Base-by-base conservation (phyloP, 2,797 vertebrate genomes). In the Acridotheres tristis region DNA sequence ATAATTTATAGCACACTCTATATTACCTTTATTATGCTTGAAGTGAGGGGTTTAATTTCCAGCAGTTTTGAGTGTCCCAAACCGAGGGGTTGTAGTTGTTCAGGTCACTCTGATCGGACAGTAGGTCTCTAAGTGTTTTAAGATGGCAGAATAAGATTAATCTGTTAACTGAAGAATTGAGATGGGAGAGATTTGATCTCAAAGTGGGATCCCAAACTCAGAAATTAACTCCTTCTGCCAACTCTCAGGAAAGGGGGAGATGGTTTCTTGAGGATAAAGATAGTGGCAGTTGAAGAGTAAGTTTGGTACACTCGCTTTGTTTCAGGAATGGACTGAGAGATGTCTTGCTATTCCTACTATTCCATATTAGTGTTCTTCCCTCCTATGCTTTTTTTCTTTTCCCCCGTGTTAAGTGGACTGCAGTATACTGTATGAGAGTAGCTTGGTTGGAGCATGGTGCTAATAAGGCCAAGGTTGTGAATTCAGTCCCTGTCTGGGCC, bases 361-460 rank as follows among this genome's bases (percentile, higher is more conserved):
- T 88, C 57, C 34, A 6, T 57, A 1, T 40, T 38, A 20, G 9
- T 9, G 5, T n/a, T 73, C 25, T 69, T 73, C 6, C 9, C 5
- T 67, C 16, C 13, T 4, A 2, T 20, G 2, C 21, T 8, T 15
- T 25, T 23, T 23, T 54, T 4, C 1, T 7, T 89, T 43, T 13
- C 43, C 6, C 2, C 7, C 0, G 0, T 22, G 5, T 27, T 54
- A 16, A 0, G 0, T 54, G 22, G n/a, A 11, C 66, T 65, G 27
- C 9, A 19, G 42, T 54, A 3, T 18, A 21, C 21, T 30, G 13
- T 62, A 7, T 18, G 42, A 71, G 26, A 48, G 7, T 22, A 48
- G 34, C 14, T 55, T 57, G n/a, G 7, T 36, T 42, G 74, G 42
- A 48, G 14, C 22, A 5, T 53, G 34, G 21, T 71, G 73, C 42